Evolutionary conservation across 2,888 invertebrate genomes (phyloP).

Genomic region (Pristionchus entomophagus): DNA sequence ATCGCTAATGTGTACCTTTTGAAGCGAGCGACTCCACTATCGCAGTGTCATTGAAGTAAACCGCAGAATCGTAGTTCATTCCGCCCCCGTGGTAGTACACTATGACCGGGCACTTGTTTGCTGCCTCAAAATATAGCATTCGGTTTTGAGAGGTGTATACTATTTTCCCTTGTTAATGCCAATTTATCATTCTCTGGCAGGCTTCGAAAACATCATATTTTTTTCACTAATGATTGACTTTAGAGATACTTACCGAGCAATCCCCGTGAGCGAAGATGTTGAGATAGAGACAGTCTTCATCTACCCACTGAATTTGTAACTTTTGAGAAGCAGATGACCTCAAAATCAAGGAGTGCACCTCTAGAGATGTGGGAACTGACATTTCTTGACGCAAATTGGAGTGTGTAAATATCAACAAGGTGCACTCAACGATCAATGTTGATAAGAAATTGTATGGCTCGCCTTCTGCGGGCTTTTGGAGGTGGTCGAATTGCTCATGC

Average conservation of each 20-base stretch:
- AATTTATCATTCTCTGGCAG: too few relatives aligned
- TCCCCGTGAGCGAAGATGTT: slow-evolving; percentile 29
- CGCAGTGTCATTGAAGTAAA: slow-evolving; percentile 31
- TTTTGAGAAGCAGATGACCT: neutral
- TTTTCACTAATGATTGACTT: too few relatives aligned
- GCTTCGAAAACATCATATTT: too few relatives aligned
- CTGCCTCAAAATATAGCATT: neutral
- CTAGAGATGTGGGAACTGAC: too few relatives aligned
- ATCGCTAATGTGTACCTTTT: neutral
- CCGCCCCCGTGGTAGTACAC: slow-evolving; percentile 47
- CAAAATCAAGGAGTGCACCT: too few relatives aligned
- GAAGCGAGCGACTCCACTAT: slow-evolving; percentile 22
- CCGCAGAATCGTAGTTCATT: slow-evolving; percentile 48
- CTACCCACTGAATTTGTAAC: neutral
- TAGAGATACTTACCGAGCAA: slow-evolving; percentile 39
- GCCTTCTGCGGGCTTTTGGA: slow-evolving; percentile 38
- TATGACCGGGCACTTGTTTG: slow-evolving; percentile 42
- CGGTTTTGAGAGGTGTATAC: neutral
- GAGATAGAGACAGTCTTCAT: slow-evolving; percentile 47
- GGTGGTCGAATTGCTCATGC: slow-evolving; percentile 43
- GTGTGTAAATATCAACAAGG: too few relatives aligned
- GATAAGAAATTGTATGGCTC: too few relatives aligned
- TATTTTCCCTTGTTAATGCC: too few relatives aligned
- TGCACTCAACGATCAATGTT: too few relatives aligned
- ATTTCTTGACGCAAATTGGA: too few relatives aligned